Evolutionary conservation across 1,140 invertebrate species (phyloP).

Genomic region (Temnothorax curvispinosus): DNA sequence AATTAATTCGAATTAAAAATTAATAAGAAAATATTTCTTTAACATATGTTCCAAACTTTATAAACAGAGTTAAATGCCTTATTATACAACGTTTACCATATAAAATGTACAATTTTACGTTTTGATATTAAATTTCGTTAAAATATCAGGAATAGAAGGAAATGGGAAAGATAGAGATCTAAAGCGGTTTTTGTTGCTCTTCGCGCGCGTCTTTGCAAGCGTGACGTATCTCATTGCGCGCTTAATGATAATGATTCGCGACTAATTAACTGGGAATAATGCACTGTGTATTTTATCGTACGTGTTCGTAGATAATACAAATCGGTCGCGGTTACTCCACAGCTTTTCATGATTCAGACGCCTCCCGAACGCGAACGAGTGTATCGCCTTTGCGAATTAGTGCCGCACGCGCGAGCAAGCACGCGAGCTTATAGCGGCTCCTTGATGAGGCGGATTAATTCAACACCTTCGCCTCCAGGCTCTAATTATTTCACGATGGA

Average conservation of each 20-base stretch:
- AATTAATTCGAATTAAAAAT: neutral
- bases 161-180: constrained; percentile 10
- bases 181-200: constrained; percentile 11
- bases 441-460: constrained; percentile 58
- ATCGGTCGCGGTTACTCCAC: constrained; percentile 42
- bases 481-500: constrained; percentile 55
- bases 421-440: constrained; percentile 2
- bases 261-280: constrained; percentile 50
- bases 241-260: constrained; percentile 41
- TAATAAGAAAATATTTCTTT: neutral
- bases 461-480: constrained; percentile 17
- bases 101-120: neutral
- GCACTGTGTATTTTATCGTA: constrained; percentile 45
- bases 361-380: neutral
- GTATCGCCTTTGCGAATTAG: constrained; percentile 52
- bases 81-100: neutral
- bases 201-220: constrained; percentile 5
- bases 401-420: constrained; percentile 11
- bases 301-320: constrained; percentile 36
- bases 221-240: constrained; percentile 15
- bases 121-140: neutral
- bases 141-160: neutral
- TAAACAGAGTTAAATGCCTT: neutral
- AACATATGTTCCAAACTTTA: neutral
- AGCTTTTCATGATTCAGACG: constrained; percentile 28